A percentile compares a stretch with the other conserved stretches of the same genome.
These are phyloP conservation scores for Hirundo rustica DNA, from an alignment of 2,797 vertebrate species.

Conservation along the genomic window DNA sequence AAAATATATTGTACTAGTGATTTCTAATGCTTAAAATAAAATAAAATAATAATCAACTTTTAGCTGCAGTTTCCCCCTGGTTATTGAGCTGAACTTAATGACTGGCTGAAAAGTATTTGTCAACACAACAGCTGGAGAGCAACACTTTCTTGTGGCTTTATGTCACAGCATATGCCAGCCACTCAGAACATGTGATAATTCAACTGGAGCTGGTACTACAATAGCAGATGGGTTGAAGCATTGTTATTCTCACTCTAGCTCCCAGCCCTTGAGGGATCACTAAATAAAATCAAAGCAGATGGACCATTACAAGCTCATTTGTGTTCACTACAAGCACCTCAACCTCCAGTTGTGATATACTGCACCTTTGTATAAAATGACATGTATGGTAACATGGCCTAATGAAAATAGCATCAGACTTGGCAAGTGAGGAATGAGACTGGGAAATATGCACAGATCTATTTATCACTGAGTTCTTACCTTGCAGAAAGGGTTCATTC, in stretches of 20 bases:
- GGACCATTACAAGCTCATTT: constrained; percentile 88
- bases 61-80: constrained; percentile 77
- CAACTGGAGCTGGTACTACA: constrained; percentile 87
- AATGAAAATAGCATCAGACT: constrained; percentile 72
- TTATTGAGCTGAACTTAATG: constrained; percentile 89
- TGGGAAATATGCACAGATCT: constrained; percentile 53
- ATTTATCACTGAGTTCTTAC: constrained; percentile 68
- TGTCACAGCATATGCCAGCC: constrained; percentile 96
- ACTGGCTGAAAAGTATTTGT: constrained; percentile 95
- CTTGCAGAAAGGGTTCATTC: neutral
- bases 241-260: constrained; percentile 94
- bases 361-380: constrained; percentile 76
- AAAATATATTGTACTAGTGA: constrained; percentile 39
- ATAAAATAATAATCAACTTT: constrained; percentile 74
- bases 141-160: constrained; percentile 96
- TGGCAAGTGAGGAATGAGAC: constrained; percentile 69
- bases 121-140: constrained; percentile 95
- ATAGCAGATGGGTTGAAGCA: constrained; percentile 95
- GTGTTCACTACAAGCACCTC: constrained; percentile 89
- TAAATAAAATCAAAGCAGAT: constrained; percentile 99
- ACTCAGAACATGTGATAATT: constrained; percentile 94
- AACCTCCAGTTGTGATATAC: constrained; percentile 76
- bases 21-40: constrained; percentile 65
- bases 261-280: constrained; percentile 88
- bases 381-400: constrained; percentile 72